A percentile compares a stretch with the other conserved stretches of the same genome.
Evolutionary conservation across 1,140 invertebrate genomes (phyloP).

Genomic region (Acyrthosiphon pisum): DNA sequence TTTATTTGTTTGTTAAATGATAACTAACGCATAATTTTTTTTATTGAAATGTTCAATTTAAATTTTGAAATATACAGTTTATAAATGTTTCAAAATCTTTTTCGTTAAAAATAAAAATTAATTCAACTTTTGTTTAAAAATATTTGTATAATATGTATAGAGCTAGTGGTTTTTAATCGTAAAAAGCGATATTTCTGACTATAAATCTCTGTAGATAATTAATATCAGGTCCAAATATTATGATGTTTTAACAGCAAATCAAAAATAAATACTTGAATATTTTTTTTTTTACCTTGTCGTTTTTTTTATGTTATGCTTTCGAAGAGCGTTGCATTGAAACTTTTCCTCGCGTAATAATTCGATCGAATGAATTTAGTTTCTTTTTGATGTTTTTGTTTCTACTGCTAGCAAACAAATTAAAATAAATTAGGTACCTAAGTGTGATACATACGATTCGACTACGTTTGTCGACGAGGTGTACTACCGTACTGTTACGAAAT

Average conservation of each 20-base stretch:
- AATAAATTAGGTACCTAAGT: not conserved
- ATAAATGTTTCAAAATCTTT: not conserved
- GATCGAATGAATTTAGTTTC: not conserved
- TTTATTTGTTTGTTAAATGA: too few relatives aligned
- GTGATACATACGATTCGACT: constrained; percentile 4
- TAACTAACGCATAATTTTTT: too few relatives aligned
- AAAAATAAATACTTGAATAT: not conserved
- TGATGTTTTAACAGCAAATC: not conserved
- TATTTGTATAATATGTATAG: too few relatives aligned
- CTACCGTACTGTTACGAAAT: constrained; percentile 7
- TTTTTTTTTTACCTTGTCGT: not conserved
- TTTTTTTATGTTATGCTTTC: not conserved
- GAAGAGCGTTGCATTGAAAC: not conserved
- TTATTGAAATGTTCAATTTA: not conserved
- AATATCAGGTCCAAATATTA: not conserved
- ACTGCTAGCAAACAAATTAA: not conserved
- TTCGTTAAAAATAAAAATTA: too few relatives aligned
- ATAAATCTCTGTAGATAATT: not conserved
- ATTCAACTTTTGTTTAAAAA: too few relatives aligned
- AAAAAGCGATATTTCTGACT: not conserved
- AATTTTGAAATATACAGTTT: not conserved
- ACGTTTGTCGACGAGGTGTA: constrained; percentile 12
- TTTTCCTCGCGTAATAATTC: not conserved
- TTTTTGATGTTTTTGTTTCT: not conserved
- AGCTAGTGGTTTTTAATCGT: not conserved